These are phyloP conservation scores for Pygoscelis antarcticus DNA, from an alignment of 2,113 vertebrate genomes.

Conservation along the genomic window DNA sequence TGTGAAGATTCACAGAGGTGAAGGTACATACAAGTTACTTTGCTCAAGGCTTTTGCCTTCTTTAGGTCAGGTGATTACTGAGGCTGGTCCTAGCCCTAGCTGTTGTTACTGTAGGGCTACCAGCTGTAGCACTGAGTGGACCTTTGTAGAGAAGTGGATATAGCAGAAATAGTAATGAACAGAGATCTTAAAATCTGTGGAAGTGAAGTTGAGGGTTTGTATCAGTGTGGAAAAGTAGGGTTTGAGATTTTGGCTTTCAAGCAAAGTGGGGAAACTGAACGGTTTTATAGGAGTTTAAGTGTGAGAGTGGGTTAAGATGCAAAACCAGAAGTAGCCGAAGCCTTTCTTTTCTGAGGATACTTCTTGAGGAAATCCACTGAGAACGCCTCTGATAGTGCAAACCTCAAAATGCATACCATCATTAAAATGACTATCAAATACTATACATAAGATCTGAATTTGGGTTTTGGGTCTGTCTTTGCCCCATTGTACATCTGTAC, in stretches of 20 bases:
- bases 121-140: background rate
- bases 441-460: background rate
- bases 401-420: background rate
- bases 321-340: background rate
- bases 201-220: background rate
- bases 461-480: background rate
- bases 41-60: background rate
- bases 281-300: background rate
- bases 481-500: background rate
- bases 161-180: background rate
- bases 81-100: background rate
- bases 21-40: background rate
- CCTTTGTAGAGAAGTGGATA: background rate
- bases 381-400: background rate
- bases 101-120: background rate
- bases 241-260: background rate
- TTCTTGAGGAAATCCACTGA: background rate
- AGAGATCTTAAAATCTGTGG: background rate
- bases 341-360: background rate
- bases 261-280: background rate
- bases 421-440: background rate
- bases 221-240: background rate
- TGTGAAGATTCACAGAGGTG: background rate
- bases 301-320: background rate
- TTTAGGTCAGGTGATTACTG: background rate